phyloP scores from a whole-genome alignment of 2,888 invertebrate species.

The Acronicta aceris region DNA sequence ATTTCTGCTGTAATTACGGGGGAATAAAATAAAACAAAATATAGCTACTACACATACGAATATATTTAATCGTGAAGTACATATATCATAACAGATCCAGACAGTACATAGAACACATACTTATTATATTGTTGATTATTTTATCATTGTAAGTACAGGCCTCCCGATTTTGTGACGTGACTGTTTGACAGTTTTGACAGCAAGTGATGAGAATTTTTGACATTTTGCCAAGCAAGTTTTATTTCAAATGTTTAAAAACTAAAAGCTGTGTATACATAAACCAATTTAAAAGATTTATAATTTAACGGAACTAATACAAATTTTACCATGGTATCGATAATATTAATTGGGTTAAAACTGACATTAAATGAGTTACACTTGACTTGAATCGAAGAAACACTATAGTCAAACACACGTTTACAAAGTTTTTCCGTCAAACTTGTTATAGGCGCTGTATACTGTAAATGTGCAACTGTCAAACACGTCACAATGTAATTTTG shows the following conservation, averaged over 20 bases:
- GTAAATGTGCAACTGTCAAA: slow-evolving; percentile 22
- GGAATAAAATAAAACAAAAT: slow-evolving; percentile 68
- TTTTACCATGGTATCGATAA: no score
- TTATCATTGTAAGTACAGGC: slow-evolving; percentile 60
- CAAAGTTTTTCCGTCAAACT: no score
- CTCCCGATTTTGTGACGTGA: slow-evolving; percentile 29
- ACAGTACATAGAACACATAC: slow-evolving; percentile 62
- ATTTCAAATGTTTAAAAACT: no score
- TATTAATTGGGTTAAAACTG: no score
- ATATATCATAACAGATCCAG: slow-evolving; percentile 66
- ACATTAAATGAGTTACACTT: background rate
- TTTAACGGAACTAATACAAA: no score
- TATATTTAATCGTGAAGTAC: slow-evolving; percentile 81
- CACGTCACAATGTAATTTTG: slow-evolving; percentile 15
- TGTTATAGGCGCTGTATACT: background rate
- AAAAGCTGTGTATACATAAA: no score
- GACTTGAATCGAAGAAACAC: background rate
- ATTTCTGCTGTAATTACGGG: background rate
- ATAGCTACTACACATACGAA: slow-evolving; percentile 79
- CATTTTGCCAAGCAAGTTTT: no score
- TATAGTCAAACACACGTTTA: no score
- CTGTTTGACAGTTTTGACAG: slow-evolving; percentile 35
- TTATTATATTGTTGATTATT: slow-evolving; percentile 28
- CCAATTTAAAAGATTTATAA: no score
- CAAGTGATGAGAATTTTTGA: no score